Base-by-base conservation (phyloP, 2,113 vertebrate species). In the Erpornis zantholeuca region DNA sequence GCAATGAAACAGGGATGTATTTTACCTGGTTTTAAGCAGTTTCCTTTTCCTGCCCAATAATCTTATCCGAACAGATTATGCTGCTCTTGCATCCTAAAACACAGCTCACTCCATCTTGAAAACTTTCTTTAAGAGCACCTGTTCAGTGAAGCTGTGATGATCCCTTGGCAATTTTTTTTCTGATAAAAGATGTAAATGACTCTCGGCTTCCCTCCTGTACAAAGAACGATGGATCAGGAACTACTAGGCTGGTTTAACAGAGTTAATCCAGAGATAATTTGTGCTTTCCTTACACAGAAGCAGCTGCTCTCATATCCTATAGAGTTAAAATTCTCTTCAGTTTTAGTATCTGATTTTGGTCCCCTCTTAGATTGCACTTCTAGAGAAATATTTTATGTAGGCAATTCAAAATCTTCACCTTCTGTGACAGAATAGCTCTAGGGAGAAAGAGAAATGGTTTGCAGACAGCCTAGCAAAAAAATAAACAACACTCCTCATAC, bases 371-470 rank as follows among this genome's bases (percentile, higher is more conserved):
- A 82, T 27, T 83, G 31, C 33, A 88, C 60, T 88, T 86, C 40
- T 64, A 83, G 16, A 47, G 77, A 91, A 92, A 84, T 84, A 88
- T 81, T 94, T 95, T 90, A 94, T 31, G 53, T 76, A 79, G 69
- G 71, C 65, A 93, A 92, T 92, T 93, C 72, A 78, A 93, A 94
- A 86, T 88, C 82, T 92, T 95, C 80, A 96, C 94, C 93, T 95
- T 92, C 69, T 79, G 33, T 93, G 85, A 94, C 69, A 92, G 82
- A 94, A 92, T 18, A 90, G 88, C 80, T 93, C 86, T 88, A 75
- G 88, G 81, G 92, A 95, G 68, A 88, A 96, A 88, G 68, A 93
- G 33, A 94, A 96, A 56, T 38, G 49, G n/a, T 81, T 93, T 92
- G 76, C 82, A 95, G 53, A 86, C 92, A 86, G 56, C n/a, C 64